phyloP scores from a whole-genome alignment of 2,888 invertebrate species.

The Nomada lathburiana region DNA sequence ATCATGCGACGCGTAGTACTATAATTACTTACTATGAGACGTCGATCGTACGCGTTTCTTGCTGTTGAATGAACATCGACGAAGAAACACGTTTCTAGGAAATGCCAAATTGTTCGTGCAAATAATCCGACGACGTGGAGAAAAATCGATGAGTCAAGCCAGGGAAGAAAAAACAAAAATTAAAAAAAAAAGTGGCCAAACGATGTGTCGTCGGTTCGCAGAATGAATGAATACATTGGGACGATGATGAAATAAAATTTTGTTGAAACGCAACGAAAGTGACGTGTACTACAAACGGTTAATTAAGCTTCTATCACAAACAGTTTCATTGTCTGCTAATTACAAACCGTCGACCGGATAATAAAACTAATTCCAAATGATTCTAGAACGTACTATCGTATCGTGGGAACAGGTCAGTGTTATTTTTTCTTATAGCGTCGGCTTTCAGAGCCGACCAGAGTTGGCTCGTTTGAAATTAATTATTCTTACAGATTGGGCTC shows the following conservation, averaged over 20 bases:
- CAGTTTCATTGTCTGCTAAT: constrained; percentile 32
- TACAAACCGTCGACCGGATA: background rate
- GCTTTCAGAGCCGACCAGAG: background rate
- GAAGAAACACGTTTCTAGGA: background rate
- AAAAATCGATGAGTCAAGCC: constrained; percentile 4
- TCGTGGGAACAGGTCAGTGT: background rate
- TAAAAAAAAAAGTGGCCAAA: background rate
- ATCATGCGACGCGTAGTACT: background rate
- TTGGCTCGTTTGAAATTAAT: background rate
- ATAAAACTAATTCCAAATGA: constrained; percentile 26
- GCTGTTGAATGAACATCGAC: background rate
- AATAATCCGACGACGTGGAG: background rate
- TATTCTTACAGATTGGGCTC: background rate
- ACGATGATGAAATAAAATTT: constrained; percentile 24
- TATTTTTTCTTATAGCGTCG: background rate
- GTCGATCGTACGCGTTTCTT: background rate
- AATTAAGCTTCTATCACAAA: constrained; percentile 28
- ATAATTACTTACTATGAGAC: constrained; percentile 15
- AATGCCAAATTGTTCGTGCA: constrained; percentile 19
- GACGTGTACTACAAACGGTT: background rate
- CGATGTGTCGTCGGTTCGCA: background rate
- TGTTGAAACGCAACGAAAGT: background rate
- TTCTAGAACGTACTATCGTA: background rate
- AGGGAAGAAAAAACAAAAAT: background rate
- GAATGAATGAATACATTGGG: background rate